A percentile compares a stretch with the other conserved stretches of the same genome.
Conservation (phyloP, 2,797 vertebrate species). For the Parauchenoglanis ngamensis region DNA sequence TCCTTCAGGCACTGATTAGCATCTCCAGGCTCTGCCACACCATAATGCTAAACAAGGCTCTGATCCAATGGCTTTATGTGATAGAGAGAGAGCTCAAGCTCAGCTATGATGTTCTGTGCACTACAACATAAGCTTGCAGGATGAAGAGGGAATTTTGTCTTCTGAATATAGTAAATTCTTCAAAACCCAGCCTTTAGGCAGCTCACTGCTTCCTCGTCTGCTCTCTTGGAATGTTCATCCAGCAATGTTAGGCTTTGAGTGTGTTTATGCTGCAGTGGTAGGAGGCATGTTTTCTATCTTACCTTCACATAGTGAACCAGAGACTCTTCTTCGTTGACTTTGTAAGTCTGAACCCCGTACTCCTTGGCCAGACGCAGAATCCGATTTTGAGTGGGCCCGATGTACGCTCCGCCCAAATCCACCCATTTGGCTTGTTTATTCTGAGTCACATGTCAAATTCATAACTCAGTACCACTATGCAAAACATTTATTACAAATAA, state of each 20-base stretch:
- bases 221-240: background rate
- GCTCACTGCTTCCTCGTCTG: background rate
- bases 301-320: slow-evolving; percentile 89
- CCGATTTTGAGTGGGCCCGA: slow-evolving; percentile 96
- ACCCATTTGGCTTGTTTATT: slow-evolving; percentile 92
- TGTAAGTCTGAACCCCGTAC: slow-evolving; percentile 88
- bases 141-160: slow-evolving; percentile 36
- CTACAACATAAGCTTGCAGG: slow-evolving; percentile 25
- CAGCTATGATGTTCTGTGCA: slow-evolving; percentile 43
- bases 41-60: slow-evolving; percentile 54
- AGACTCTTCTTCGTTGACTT: slow-evolving; percentile 89
- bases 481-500: background rate
- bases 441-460: slow-evolving; percentile 66
- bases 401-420: slow-evolving; percentile 92
- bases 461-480: background rate
- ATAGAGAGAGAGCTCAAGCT: background rate
- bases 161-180: slow-evolving; percentile 6
- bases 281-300: slow-evolving; percentile 43
- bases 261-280: background rate
- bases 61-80: background rate
- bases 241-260: background rate
- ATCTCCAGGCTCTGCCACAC: slow-evolving; percentile 62
- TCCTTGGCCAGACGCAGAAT: slow-evolving; percentile 89
- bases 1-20: slow-evolving; percentile 68
- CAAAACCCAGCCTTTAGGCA: slow-evolving; percentile 13